Evolutionary conservation across 2,888 invertebrate genomes (phyloP).

Genomic region (Laspeyria flexula): DNA sequence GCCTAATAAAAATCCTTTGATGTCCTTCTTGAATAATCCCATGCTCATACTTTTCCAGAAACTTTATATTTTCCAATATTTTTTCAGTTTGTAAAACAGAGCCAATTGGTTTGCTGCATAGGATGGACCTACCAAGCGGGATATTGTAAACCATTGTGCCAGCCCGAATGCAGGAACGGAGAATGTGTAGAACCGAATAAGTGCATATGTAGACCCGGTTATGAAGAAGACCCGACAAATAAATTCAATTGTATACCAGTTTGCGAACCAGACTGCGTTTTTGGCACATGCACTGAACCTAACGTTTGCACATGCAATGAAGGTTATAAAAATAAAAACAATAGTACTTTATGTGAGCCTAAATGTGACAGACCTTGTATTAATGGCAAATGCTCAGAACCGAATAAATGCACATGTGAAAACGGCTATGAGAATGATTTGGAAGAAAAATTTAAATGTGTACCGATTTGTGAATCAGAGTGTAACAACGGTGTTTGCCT

Average conservation of each 20-base stretch:
- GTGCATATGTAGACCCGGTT: constrained; percentile 71
- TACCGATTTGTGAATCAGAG: not conserved
- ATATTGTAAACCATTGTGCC: constrained; percentile 18
- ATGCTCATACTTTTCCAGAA: too few species aligned
- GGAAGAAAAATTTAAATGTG: not conserved
- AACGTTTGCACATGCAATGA: not conserved
- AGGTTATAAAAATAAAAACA: not conserved
- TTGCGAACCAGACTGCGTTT: constrained; percentile 3
- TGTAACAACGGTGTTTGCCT: not conserved
- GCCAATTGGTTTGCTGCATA: not conserved
- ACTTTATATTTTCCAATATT: not conserved
- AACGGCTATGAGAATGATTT: not conserved
- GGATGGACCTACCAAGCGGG: not conserved
- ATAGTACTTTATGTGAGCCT: not conserved
- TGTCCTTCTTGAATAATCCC: too few species aligned
- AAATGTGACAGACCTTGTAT: not conserved
- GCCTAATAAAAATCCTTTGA: too few species aligned
- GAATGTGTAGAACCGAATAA: constrained; percentile 64
- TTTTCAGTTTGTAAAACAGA: not conserved
- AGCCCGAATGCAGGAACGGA: constrained; percentile 12
- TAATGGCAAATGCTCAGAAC: not conserved
- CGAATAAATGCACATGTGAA: not conserved
- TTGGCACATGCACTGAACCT: constrained; percentile 6
- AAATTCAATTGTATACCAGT: constrained; percentile 8
- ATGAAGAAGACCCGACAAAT: constrained; percentile 25